phyloP scores from a whole-genome alignment of 2,113 vertebrate species.

The Urocynchramus pylzowi region DNA sequence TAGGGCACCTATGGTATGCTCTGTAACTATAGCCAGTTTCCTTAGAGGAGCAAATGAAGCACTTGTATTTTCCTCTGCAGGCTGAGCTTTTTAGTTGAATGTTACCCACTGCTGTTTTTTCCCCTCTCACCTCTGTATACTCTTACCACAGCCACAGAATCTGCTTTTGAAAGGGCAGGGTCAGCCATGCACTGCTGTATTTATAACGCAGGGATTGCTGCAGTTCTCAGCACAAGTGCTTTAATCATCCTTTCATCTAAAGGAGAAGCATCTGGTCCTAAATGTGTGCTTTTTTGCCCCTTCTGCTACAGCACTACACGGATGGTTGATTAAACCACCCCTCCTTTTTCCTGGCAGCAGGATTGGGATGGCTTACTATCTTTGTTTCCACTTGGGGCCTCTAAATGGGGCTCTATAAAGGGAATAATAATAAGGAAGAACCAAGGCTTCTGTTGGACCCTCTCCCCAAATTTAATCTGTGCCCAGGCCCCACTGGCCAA shows the following conservation, averaged over 20 bases:
- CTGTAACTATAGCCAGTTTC: background rate
- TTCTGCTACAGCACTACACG: constrained; percentile 12
- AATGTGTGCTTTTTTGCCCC: constrained; percentile 30
- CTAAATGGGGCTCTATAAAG: constrained; percentile 16
- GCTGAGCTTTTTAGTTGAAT: background rate
- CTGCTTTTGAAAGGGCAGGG: background rate
- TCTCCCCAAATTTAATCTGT: background rate
- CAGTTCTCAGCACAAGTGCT: constrained; percentile 43
- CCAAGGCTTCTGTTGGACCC: background rate
- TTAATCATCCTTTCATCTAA: constrained; percentile 50
- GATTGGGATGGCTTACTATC: constrained; percentile 29
- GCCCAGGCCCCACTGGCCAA: background rate
- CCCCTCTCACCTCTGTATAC: background rate
- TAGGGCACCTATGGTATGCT: background rate
- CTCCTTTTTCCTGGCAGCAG: constrained; percentile 48
- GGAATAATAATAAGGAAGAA: constrained; percentile 23
- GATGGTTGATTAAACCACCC: constrained; percentile 43
- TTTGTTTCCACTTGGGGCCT: constrained; percentile 53
- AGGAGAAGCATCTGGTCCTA: constrained; percentile 63
- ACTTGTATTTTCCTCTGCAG: background rate
- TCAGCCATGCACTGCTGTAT: background rate
- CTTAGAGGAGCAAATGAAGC: background rate
- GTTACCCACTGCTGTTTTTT: background rate
- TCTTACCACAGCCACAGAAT: background rate
- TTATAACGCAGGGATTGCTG: background rate